These are phyloP conservation scores for Antheraea yamamai DNA, from an alignment of 2,888 invertebrate genomes.

Conservation along the genomic window DNA sequence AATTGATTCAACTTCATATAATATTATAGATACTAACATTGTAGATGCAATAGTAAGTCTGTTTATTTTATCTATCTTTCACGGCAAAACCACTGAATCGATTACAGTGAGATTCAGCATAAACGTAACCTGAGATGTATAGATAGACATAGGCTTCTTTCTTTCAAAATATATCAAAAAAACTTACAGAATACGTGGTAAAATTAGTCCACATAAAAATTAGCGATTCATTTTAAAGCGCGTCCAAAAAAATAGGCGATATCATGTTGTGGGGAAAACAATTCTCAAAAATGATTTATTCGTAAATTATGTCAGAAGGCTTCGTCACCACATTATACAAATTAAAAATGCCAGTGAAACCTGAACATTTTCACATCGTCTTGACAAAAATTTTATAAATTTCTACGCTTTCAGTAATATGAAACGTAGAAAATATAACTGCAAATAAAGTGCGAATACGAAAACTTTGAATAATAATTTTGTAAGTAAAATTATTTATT, in stretches of 20 bases:
- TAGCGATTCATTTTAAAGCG: background rate
- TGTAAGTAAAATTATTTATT: background rate
- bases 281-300: background rate
- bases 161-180: too few species aligned
- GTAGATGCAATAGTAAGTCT: too few species aligned
- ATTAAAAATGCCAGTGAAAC: slow-evolving; percentile 28
- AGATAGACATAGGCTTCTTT: too few species aligned
- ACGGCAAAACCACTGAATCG: too few species aligned
- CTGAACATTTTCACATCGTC: slow-evolving; percentile 29
- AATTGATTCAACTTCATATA: too few species aligned
- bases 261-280: background rate
- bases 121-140: too few species aligned
- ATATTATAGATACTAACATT: too few species aligned
- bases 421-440: slow-evolving; percentile 35
- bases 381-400: slow-evolving; percentile 28
- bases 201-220: background rate
- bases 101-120: too few species aligned
- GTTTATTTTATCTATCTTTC: too few species aligned
- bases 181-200: too few species aligned
- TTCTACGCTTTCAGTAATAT: slow-evolving; percentile 40
- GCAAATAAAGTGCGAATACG: slow-evolving; percentile 22
- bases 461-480: slow-evolving; percentile 21
- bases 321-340: background rate
- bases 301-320: background rate
- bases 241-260: background rate